Evolutionary conservation across 2,797 vertebrate species (phyloP), one percentile per base, ranked within the genome.

Genomic region (Xiphorhynchus erythropygius): DNA sequence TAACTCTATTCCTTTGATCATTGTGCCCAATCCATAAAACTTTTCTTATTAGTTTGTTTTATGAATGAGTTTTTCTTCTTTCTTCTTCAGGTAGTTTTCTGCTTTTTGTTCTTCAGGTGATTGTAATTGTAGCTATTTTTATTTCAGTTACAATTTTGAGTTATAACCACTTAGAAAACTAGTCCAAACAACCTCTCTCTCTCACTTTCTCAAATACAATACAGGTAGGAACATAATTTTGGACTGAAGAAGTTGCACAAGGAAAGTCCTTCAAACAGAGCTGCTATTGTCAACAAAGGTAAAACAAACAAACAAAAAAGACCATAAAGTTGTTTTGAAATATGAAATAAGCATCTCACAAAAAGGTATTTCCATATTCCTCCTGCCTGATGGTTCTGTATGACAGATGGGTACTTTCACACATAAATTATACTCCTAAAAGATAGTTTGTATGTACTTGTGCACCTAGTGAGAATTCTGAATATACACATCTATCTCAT

Each of bases 351-450:
- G 18, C 3, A 3, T 59, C 33, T 93, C 32, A 62, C 50, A 65
- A 35, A 79, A 90, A 53, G 2, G 1, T 68, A 41, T 67, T 77
- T 84, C 27, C 32, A 47, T 87, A 76, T 85, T 69, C 12, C 9
- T 85, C n/a, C 56, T 63, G 14, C 13, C 9, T 80, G 27, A 65
- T 73, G 27, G 22, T 59, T 82, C 44, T 47, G 62, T 60, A 59
- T 74, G 47, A 94, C 52, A 89, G 83, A 95, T 70, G 10, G 6
- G 3, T 62, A 63, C 17, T 91, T 93, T 16, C 9, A 84, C 16
- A 90, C 21, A 91, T 63, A 91, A 91, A 83, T 87, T 89, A 77
- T 13, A 7, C 11, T 74, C 24, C 28, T 78, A 68, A 96, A 88
- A 84, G 9, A 37, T 75, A 75, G 30, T 78, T 91, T 81, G 37